A percentile compares a stretch with the other conserved stretches of the same genome.
These are phyloP conservation scores for Phaethon lepturus DNA, from an alignment of 2,113 vertebrate genomes.

Conservation along the genomic window DNA sequence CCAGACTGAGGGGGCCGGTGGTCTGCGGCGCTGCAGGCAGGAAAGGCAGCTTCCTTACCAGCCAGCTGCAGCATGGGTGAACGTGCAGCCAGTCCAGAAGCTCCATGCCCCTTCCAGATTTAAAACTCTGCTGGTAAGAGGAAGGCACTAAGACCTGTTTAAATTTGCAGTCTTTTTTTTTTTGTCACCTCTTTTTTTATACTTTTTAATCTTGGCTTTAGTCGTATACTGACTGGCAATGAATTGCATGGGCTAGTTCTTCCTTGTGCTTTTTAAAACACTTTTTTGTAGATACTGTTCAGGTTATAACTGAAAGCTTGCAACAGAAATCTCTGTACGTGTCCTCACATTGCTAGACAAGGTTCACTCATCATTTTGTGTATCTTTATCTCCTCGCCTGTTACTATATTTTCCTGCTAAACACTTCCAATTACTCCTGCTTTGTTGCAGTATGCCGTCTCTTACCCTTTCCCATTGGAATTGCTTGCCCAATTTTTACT, in stretches of 20 bases:
- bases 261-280: not conserved
- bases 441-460: not conserved
- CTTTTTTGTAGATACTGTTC: not conserved
- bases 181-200: not conserved
- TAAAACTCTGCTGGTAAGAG: not conserved
- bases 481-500: not conserved
- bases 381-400: not conserved
- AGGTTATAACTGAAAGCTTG: not conserved
- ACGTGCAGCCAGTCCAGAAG: not conserved
- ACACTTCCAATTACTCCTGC: not conserved
- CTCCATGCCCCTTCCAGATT: not conserved
- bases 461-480: not conserved
- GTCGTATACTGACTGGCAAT: not conserved
- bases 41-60: not conserved
- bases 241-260: not conserved
- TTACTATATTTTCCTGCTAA: not conserved
- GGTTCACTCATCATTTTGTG: not conserved
- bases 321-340: not conserved
- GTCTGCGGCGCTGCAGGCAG: not conserved
- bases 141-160: not conserved
- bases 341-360: not conserved
- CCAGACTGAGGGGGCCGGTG: not conserved
- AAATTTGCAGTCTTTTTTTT: not conserved
- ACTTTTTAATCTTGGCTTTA: not conserved
- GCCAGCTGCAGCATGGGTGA: fast-evolving